A percentile compares a stretch with the other conserved stretches of the same genome.
Conservation (phyloP, 1,140 invertebrate species). For the Pseudomyrmex dendroicus region DNA sequence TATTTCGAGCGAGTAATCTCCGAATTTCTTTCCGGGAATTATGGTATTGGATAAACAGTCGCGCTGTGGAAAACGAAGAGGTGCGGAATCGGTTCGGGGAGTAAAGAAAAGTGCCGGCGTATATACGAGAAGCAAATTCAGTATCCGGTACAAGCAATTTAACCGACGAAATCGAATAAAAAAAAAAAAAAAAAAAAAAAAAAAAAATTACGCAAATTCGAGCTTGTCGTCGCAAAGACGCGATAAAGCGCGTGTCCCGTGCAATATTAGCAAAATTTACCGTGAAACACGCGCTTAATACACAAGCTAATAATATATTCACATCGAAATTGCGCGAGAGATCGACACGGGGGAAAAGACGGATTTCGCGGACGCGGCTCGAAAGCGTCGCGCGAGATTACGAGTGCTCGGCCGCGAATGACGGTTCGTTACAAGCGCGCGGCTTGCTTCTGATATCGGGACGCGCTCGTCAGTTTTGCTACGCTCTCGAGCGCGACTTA, state of each 20-base stretch:
- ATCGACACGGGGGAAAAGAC: not conserved
- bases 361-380: not conserved
- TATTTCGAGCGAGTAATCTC: constrained; percentile 19
- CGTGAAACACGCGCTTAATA: constrained; percentile 40
- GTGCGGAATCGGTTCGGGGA: not conserved
- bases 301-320: constrained; percentile 34
- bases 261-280: constrained; percentile 24
- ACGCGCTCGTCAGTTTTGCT: constrained; percentile 33
- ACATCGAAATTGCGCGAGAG: not conserved
- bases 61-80: not conserved
- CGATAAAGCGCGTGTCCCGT: constrained; percentile 32
- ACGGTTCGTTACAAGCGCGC: constrained; percentile 22
- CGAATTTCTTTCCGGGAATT: constrained; percentile 17
- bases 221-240: constrained; percentile 2
- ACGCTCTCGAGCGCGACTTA: constrained; percentile 32
- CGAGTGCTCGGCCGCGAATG: constrained; percentile 2
- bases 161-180: constrained; percentile 7
- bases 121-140: constrained; percentile 33
- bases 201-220: constrained; percentile 57
- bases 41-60: constrained; percentile 34
- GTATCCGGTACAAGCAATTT: constrained; percentile 50
- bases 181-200: not conserved
- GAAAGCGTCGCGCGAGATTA: constrained; percentile 35
- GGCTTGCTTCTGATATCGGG: constrained; percentile 26
- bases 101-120: not conserved